Evolutionary conservation across 2,113 vertebrate genomes (phyloP), one percentile per base, ranked within the genome.

Genomic region (Empidonax alnorum): DNA sequence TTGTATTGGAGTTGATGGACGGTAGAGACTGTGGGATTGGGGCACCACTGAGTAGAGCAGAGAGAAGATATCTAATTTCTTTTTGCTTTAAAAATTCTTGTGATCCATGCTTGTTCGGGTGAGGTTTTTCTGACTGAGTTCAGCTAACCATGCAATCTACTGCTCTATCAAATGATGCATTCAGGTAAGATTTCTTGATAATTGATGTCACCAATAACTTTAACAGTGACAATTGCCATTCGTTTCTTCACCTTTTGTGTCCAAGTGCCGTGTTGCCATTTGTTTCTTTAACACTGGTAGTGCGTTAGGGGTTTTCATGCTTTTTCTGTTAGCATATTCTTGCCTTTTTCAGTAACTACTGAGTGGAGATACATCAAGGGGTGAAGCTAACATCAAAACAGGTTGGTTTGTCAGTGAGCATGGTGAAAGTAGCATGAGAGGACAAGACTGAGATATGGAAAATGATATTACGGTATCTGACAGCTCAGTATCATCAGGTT

Each of bases 231-330:
- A 84, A 63, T 9, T 65, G 47, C 5, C 47, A 55, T 89, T 75
- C 66, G 7, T 89, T 91, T 63, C 61, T 78, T 33, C 33, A 39
- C 9, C 0, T 0, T 10, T 50, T 7, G 12, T 55, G 35, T 71
- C 12, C 28, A 8, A 15, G 14, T 50, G 27, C 39, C 13, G 6
- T 75, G 15, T 67, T 63, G 35, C 15, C 3, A 3, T 87, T 78
- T 33, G 6, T 84, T 84, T 31, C 20, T 68, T 87, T 30, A 82
- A 30, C 35, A 3, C 7, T 41, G 25, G 5, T 33, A 79, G 14
- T 18, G 5, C 35, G 15, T 66, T 74, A 49, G 28, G 11, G 12
- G 1, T 37, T 73, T 80, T n/a, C 56, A 33, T 0, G 0, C 46
- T 69, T 79, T 16, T 55, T 80, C 17, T 72, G 2, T 59, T 62